Evolutionary conservation across 2,888 invertebrate species (phyloP), one percentile per base, ranked within the genome.

Genomic region (Protodeltote pygarga): DNA sequence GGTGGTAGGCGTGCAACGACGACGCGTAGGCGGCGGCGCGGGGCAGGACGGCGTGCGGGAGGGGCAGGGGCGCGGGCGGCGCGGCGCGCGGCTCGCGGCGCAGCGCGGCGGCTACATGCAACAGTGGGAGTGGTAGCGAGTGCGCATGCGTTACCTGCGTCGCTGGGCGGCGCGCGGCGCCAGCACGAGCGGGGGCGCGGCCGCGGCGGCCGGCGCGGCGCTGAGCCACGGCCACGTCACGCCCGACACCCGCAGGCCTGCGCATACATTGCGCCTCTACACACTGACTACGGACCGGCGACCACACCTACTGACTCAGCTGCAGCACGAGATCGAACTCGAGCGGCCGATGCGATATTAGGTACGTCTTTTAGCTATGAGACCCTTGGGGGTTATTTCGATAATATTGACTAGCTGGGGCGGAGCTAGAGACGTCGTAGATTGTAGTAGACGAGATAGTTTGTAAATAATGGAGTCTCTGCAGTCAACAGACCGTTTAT

Each of bases 1-100:
- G 97, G 89, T 97, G 95, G 93, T 97, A 97, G 83, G 97, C 97
- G 94, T 97, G 97, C 90, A 96, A 93, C 85, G 96, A 95, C 84
- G 95, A 93, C 77, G 95, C 95, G 81, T 93, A 94, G 82, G 95
- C 95, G 71, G 95, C 94, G 58, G 95, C 94, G 96, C 96, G 80
- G 76, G 81, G 83, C 83, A 83, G 87, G 95, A 95, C 93, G 95
- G 97, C 96, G 93, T 96, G 96, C 83, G 95, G 92, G 77, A 95
- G 74, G 64, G 75, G 65, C 60, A 57, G 92, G 59, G 50, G 81
- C 94, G 94, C 64, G 73, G 94, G 65, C 94, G 94, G 59, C 94
- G 93, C 89, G 89, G 76, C 75, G 95, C 79, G 94, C 94, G 71
- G 95, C 94, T 65, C 95, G 96, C 71, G 96, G 66, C 95, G 94